phyloP scores from a whole-genome alignment of 2,888 invertebrate genomes.

The Cephonodes hylas region DNA sequence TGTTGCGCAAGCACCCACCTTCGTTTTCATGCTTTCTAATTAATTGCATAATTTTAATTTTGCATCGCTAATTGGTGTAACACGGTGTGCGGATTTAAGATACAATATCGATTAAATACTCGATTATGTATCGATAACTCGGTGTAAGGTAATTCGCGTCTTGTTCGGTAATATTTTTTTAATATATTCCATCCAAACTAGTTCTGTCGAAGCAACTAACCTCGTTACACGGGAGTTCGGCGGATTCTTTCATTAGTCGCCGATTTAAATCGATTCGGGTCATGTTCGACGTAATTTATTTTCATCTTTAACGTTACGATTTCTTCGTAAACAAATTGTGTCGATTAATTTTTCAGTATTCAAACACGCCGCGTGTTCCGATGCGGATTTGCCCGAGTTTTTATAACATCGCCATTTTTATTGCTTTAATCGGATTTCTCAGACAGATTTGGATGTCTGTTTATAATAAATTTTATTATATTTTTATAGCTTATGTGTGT shows the following conservation, averaged over 20 bases:
- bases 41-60: conserved; percentile 36
- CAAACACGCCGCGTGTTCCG: not conserved
- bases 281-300: conserved; percentile 22
- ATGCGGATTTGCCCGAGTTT: conserved; percentile 5
- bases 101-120: conserved; percentile 13
- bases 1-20: conserved; percentile 28
- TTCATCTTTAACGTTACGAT: conserved; percentile 1
- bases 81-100: conserved; percentile 6
- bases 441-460: not conserved
- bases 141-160: conserved; percentile 39
- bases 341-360: conserved; percentile 32
- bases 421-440: not conserved
- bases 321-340: conserved; percentile 31
- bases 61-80: conserved; percentile 21
- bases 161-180: conserved; percentile 53
- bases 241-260: conserved; percentile 36
- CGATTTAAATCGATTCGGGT: conserved; percentile 34
- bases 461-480: not conserved
- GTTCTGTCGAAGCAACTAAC: conserved; percentile 53
- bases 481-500: not conserved
- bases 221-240: conserved; percentile 40
- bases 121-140: conserved; percentile 31
- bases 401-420: not conserved
- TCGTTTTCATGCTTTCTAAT: conserved; percentile 51
- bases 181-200: conserved; percentile 41